These are phyloP conservation scores for Euphysa ruthae DNA, from an alignment of 30 jellyfish, hydroid and myxozoan genomes.

Conservation along the genomic window DNA sequence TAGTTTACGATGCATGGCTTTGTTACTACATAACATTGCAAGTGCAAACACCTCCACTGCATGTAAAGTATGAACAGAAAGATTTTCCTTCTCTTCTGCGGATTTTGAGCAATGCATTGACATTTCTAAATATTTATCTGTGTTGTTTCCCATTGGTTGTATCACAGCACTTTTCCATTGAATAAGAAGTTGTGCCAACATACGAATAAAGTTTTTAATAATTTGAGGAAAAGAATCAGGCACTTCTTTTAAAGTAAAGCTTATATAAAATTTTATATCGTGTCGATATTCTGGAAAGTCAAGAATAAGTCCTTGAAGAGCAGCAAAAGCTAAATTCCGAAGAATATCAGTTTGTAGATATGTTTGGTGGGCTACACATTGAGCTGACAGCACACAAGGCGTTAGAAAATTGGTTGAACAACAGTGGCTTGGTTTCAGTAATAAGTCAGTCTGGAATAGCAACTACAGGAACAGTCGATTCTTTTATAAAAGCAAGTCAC, in stretches of 20 bases:
- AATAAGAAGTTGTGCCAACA: slow-evolving; percentile 59
- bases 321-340: slow-evolving; percentile 80
- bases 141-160: slow-evolving; percentile 40
- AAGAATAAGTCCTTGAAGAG: slow-evolving; percentile 80
- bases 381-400: too few relatives aligned
- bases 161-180: slow-evolving; percentile 86
- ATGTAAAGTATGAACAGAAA: slow-evolving; percentile 72
- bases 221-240: slow-evolving; percentile 65
- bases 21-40: slow-evolving; percentile 88
- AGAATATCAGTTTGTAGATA: too few relatives aligned
- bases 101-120: slow-evolving; percentile 78
- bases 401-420: too few relatives aligned
- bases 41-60: slow-evolving; percentile 91
- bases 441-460: too few relatives aligned
- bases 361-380: too few relatives aligned
- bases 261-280: slow-evolving; percentile 69
- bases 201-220: slow-evolving; percentile 67
- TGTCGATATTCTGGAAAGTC: slow-evolving; percentile 95
- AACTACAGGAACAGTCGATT: too few relatives aligned
- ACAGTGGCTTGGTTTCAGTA: too few relatives aligned
- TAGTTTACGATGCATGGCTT: slow-evolving; percentile 90
- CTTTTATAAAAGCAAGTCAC: too few relatives aligned
- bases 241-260: slow-evolving; percentile 73
- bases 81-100: slow-evolving; percentile 28
- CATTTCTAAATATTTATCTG: slow-evolving; percentile 85